Percentiles rank a stretch among this genome's conserved stretches.
Conservation (phyloP, 30 jellyfish, hydroid and myxozoan species). For the Aurelia aurita region DNA sequence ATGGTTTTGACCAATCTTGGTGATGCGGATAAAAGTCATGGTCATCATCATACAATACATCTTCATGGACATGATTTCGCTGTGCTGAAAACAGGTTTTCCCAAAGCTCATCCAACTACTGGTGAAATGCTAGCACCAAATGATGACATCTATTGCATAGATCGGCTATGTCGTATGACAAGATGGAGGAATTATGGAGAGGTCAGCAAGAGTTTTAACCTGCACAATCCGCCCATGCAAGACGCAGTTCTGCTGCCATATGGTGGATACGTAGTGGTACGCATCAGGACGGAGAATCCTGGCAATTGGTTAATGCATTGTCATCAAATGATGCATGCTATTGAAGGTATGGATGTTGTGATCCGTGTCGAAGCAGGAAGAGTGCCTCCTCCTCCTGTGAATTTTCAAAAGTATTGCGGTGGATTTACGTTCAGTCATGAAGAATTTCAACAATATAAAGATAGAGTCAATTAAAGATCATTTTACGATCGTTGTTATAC, state of each 20-base stretch:
- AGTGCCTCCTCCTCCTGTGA: slow-evolving; percentile 78
- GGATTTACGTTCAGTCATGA: slow-evolving; percentile 44
- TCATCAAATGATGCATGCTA: slow-evolving; percentile 84
- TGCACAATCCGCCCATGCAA: slow-evolving; percentile 77
- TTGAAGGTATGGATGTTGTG: slow-evolving; percentile 94
- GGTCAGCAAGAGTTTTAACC: slow-evolving; percentile 65
- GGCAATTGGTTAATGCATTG: slow-evolving; percentile 95
- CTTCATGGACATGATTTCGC: slow-evolving; percentile 95
- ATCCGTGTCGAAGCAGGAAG: slow-evolving; percentile 71
- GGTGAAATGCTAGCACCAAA: slow-evolving; percentile 52
- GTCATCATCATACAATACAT: slow-evolving; percentile 97
- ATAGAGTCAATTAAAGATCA: neutral
- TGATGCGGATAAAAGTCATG: slow-evolving; percentile 69
- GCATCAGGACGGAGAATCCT: slow-evolving; percentile 92
- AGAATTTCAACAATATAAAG: slow-evolving; percentile 11
- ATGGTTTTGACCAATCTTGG: slow-evolving; percentile 74
- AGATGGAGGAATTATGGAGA: slow-evolving; percentile 52
- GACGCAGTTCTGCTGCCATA: slow-evolving; percentile 86
- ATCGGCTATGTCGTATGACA: slow-evolving; percentile 51
- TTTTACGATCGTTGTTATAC: no score
- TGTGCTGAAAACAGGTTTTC: slow-evolving; percentile 86
- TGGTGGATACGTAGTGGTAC: slow-evolving; percentile 91
- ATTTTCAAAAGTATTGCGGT: slow-evolving; percentile 70
- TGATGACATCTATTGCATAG: slow-evolving; percentile 56
- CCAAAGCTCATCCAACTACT: slow-evolving; percentile 70